Evolutionary conservation across 2,113 vertebrate genomes (phyloP).

Genomic region (Rousettus leschenaultii): DNA sequence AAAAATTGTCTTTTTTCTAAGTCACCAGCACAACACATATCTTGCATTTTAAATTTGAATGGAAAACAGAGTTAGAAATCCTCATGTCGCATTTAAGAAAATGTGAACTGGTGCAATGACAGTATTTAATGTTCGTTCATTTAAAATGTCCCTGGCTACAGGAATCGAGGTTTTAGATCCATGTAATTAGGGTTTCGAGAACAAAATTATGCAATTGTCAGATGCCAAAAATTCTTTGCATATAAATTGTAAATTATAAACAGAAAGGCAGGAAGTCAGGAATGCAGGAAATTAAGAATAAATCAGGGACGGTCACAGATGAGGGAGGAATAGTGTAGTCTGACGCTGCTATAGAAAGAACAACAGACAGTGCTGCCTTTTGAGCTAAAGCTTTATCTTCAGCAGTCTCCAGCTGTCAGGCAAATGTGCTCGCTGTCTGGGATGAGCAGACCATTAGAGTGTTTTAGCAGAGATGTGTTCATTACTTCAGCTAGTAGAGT

Average conservation of each 20-base stretch:
- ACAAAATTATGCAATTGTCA: constrained; percentile 1
- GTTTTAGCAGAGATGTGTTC: constrained; percentile 36
- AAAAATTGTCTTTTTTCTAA: not conserved
- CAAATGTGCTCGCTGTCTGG: not conserved
- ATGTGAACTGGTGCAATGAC: not conserved
- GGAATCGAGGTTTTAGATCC: not conserved
- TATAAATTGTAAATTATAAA: constrained; percentile 56
- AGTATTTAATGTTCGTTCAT: not conserved
- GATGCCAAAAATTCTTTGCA: constrained; percentile 33
- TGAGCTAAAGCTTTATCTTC: not conserved
- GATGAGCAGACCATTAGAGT: constrained; percentile 22
- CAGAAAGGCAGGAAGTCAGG: not conserved
- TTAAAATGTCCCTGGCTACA: not conserved
- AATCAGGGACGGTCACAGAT: not conserved
- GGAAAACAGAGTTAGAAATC: constrained; percentile 1
- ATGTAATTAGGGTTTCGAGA: not conserved
- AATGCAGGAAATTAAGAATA: constrained; percentile 1
- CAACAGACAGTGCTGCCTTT: not conserved
- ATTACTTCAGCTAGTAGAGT: constrained; percentile 36
- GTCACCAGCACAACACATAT: not conserved
- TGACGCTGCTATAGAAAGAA: not conserved
- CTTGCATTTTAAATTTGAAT: not conserved
- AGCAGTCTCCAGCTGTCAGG: not conserved
- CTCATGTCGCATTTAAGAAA: not conserved
- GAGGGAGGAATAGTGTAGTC: not conserved